These are phyloP conservation scores for Anguilla rostrata DNA, from an alignment of 2,113 vertebrate species.

Conservation along the genomic window DNA sequence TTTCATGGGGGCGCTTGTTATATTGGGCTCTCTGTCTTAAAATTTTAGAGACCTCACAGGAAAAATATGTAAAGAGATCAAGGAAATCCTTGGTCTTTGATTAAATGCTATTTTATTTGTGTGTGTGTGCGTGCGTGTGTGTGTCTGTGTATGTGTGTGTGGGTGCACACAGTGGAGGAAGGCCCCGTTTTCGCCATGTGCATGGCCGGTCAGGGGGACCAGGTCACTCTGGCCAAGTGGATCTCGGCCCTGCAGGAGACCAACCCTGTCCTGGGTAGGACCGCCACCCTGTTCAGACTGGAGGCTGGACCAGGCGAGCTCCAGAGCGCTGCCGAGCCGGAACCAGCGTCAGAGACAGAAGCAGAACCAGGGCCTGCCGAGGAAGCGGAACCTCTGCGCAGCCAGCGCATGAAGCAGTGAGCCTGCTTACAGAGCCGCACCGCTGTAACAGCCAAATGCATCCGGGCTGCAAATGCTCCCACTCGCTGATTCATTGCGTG, in stretches of 20 bases:
- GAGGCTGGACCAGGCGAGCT: slow-evolving; percentile 57
- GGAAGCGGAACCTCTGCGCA: slow-evolving; percentile 48
- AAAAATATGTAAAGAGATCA: neutral
- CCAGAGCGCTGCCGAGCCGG: neutral
- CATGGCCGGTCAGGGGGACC: slow-evolving; percentile 74
- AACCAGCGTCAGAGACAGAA: slow-evolving; percentile 15
- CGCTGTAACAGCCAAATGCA: no score
- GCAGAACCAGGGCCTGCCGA: slow-evolving; percentile 16
- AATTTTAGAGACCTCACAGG: no score
- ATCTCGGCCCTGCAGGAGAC: slow-evolving; percentile 79
- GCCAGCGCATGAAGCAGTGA: slow-evolving; percentile 54
- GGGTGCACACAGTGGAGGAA: slow-evolving; percentile 75
- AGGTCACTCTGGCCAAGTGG: slow-evolving; percentile 80
- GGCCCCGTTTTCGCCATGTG: slow-evolving; percentile 84
- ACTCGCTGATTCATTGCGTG: no score
- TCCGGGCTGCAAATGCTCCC: no score
- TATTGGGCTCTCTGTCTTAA: no score
- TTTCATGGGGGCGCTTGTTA: no score
- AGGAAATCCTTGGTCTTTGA: neutral
- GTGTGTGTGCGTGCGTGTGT: neutral
- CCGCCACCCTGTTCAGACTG: slow-evolving; percentile 81
- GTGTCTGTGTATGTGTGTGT: no score
- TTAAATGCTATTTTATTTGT: no score
- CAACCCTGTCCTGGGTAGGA: slow-evolving; percentile 74
- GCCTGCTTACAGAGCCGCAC: neutral